phyloP scores from a whole-genome alignment of 2,113 vertebrate genomes.

The Nymphicus hollandicus region DNA sequence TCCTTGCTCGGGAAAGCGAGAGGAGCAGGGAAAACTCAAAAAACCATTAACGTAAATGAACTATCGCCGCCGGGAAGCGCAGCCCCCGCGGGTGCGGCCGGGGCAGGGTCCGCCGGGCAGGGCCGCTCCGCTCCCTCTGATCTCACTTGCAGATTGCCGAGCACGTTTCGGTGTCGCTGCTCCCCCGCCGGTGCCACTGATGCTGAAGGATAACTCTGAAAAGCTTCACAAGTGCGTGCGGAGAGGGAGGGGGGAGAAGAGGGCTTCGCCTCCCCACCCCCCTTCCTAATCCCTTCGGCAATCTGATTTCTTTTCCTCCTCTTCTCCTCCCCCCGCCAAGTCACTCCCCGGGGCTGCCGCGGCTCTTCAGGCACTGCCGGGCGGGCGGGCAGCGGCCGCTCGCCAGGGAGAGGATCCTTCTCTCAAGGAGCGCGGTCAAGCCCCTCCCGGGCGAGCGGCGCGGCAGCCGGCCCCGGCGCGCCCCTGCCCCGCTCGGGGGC shows the following conservation, averaged over 20 bases:
- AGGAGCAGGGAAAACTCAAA: background rate
- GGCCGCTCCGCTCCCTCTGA: background rate
- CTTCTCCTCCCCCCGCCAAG: background rate
- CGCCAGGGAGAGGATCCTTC: background rate
- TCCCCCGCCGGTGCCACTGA: background rate
- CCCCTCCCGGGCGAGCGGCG: background rate
- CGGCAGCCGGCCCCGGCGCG: background rate
- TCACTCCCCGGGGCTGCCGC: background rate
- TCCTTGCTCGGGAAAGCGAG: background rate
- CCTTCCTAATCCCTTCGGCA: background rate
- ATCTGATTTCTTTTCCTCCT: background rate
- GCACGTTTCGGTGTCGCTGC: background rate
- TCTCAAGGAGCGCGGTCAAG: background rate
- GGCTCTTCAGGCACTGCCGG: background rate
- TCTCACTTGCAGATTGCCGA: constrained; percentile 4
- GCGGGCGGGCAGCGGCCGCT: background rate
- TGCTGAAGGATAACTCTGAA: constrained; percentile 29
- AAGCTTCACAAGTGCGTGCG: background rate
- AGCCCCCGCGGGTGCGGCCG: background rate
- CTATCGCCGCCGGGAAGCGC: background rate
- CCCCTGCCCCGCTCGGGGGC: background rate
- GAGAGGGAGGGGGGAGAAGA: background rate
- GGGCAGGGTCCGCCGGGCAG: background rate
- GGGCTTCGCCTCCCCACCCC: background rate
- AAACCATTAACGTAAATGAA: background rate